Conservation (phyloP, 2,797 vertebrate genomes). For the Prionace glauca region DNA sequence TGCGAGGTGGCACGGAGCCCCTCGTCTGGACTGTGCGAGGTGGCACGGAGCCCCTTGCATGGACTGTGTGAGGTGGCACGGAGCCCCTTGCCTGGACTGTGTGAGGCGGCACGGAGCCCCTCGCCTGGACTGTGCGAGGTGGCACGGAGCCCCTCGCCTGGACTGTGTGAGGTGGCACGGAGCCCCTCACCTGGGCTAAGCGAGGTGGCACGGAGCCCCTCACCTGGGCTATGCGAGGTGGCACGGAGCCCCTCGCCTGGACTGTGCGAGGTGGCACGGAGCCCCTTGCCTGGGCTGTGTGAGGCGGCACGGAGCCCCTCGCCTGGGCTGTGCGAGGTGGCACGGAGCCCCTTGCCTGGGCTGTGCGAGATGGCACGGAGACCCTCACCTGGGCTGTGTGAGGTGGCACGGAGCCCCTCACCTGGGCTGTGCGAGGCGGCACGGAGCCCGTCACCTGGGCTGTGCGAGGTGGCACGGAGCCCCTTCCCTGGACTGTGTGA, state of each 20-base stretch:
- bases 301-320: background rate
- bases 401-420: background rate
- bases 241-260: background rate
- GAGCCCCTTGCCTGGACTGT: too few species aligned
- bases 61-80: rapidly evolving
- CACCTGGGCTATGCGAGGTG: too few species aligned
- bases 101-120: too few species aligned
- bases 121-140: background rate
- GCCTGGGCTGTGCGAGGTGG: background rate
- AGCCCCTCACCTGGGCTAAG: background rate
- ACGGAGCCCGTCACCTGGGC: background rate
- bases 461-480: too few species aligned
- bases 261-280: background rate
- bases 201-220: too few species aligned
- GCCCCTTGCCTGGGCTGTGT: background rate
- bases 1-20: background rate
- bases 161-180: background rate
- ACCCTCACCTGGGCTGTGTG: background rate
- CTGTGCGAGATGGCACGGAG: too few species aligned
- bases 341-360: too few species aligned
- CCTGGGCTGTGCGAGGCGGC: background rate
- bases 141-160: background rate
- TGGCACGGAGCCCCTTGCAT: background rate
- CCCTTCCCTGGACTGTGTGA: background rate
- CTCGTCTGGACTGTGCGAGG: background rate